Percentiles rank a stretch among this genome's conserved stretches.
Conservation (phyloP, 2,888 invertebrate species). For the Invenusta paracnida region DNA sequence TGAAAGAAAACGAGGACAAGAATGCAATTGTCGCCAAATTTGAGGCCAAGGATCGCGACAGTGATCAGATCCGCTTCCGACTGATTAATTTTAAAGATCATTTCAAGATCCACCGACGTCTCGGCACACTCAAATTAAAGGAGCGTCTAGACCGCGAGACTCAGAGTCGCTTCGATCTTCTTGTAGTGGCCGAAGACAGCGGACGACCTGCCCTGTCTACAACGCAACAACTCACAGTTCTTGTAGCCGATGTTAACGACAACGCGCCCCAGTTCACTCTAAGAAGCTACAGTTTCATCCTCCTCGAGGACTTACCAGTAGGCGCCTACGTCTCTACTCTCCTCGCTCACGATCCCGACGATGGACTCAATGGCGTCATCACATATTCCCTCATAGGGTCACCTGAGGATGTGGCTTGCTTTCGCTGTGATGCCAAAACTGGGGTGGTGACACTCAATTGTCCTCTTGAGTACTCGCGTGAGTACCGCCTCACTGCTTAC, state of each 20-base stretch:
- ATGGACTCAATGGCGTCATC: constrained; percentile 11
- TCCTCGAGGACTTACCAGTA: constrained; percentile 35
- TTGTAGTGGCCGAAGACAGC: constrained; percentile 20
- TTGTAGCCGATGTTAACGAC: constrained; percentile 42
- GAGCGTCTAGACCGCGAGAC: constrained; percentile 3
- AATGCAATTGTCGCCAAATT: constrained; percentile 1
- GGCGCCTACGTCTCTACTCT: constrained; percentile 20
- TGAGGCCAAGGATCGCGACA: constrained; percentile 9
- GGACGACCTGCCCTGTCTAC: background rate
- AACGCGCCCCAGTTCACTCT: constrained; percentile 34
- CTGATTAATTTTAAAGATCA: constrained; percentile 23
- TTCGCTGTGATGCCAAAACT: background rate
- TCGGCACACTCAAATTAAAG: background rate
- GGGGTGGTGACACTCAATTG: constrained; percentile 33
- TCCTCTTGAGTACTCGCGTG: background rate
- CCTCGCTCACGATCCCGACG: constrained; percentile 22
- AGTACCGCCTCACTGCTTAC: constrained; percentile 25
- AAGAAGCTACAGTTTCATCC: constrained; percentile 1
- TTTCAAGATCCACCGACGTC: constrained; percentile 36
- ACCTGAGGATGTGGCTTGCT: constrained; percentile 7
- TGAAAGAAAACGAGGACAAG: background rate
- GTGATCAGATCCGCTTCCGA: background rate
- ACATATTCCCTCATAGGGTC: constrained; percentile 6
- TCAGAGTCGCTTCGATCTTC: background rate
- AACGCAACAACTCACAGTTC: constrained; percentile 17